Percentiles rank a stretch among this genome's conserved stretches.
Evolutionary conservation across 2,888 invertebrate species (phyloP).

Genomic region (Tortrix viridana): DNA sequence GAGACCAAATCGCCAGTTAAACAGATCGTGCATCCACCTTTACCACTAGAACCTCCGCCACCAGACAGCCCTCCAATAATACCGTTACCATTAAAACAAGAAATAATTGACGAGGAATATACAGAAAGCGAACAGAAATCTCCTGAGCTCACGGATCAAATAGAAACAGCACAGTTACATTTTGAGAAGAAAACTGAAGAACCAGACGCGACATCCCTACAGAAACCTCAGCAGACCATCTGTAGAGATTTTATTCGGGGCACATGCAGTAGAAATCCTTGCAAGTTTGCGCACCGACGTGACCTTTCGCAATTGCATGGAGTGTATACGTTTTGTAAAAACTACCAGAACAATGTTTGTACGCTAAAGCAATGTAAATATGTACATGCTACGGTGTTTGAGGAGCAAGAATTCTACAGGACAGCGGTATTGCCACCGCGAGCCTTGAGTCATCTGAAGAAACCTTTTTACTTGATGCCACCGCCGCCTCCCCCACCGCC

Average conservation of each 20-base stretch:
- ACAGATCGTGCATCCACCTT: constrained; percentile 52
- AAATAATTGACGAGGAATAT: constrained; percentile 53
- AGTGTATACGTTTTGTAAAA: constrained; percentile 65
- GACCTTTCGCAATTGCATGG: constrained; percentile 59
- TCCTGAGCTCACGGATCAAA: constrained; percentile 6
- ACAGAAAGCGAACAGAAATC: constrained; percentile 27
- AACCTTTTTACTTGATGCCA: constrained; percentile 36
- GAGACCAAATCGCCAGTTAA: constrained; percentile 23
- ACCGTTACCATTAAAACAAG: constrained; percentile 51
- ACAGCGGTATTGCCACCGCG: constrained; percentile 62
- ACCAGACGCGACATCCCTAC: constrained; percentile 7
- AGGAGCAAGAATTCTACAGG: constrained; percentile 63
- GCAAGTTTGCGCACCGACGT: constrained; percentile 60
- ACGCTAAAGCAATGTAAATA: constrained; percentile 60
- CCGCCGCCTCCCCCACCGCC: constrained; percentile 51
- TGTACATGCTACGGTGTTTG: constrained; percentile 68
- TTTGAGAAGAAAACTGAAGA: constrained; percentile 12
- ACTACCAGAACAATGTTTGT: constrained; percentile 64
- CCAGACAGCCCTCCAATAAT: constrained; percentile 46
- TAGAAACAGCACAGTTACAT: constrained; percentile 18
- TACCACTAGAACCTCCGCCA: constrained; percentile 58
- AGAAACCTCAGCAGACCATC: constrained; percentile 45
- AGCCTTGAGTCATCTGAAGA: constrained; percentile 56
- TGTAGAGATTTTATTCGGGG: constrained; percentile 67
- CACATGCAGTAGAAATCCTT: constrained; percentile 52